Base-by-base conservation (phyloP, 2,113 vertebrate genomes). In the Nycticebus coucang region DNA sequence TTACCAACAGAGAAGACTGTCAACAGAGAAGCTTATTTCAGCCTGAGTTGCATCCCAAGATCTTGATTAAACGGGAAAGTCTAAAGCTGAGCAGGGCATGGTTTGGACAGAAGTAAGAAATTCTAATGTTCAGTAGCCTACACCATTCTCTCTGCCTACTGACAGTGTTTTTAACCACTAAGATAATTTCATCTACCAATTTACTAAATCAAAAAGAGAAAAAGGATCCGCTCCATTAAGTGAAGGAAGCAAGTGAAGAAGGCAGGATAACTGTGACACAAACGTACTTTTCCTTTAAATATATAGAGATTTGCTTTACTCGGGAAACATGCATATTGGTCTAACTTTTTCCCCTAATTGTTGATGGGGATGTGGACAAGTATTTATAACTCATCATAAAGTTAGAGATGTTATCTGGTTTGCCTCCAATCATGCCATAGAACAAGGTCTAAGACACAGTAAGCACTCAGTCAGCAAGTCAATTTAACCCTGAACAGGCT, bases 41-140 rank as follows among this genome's bases (percentile, higher is more conserved):
- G 57, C 85, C 3, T n/a, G 41, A 84, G 17, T 1, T 92, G 64
- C 50, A 94, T 59, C 64, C 59, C 59, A 68, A 95, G 19, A 92
- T 57, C 62, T n/a, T 95, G 59, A 79, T 79, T 95, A 95, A 89
- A 80, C 8, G 41, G 41, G 77, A 94, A 97, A 95, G 79, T 22
- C 55, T 33, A 94, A 93, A 68, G 72, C 59, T 45, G 53, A 87
- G 64, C 2, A 77, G 11, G 37, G 53, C 37, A 89, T 30, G 35
- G 69, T 86, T 62, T 72, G 41, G 60, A 87, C 18, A 96, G 37
- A 91, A n/a, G 24, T 55, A 96, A 94, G 50, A 79, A 94, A 90
- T 85, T 72, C 55, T 78, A 69, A 87, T 12, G 21, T 87, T 86
- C 75, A 81, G 35, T 26, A 82, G 45, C 26, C 55, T 62, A 60